Base-by-base conservation (phyloP, 2,888 invertebrate genomes). In the Iphiclides podalirius region DNA sequence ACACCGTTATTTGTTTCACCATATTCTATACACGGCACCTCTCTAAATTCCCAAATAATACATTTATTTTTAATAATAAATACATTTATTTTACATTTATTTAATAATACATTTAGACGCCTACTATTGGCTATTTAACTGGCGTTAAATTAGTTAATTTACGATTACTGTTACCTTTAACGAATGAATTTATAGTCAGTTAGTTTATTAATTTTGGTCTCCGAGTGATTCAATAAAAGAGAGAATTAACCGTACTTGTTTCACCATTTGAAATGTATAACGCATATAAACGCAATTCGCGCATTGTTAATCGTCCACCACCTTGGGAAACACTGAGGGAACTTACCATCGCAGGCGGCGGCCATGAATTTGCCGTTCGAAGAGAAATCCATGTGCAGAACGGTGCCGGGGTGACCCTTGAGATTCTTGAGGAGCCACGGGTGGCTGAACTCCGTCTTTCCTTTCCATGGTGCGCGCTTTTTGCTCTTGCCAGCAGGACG, bases 281-380 rank as follows among this genome's bases (percentile, higher is more conserved):
- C 13, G 44, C 34, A 35, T 40, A 47, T 13, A 39, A 28, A 31
- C 43, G 12, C 16, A 20, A 20, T 33, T 33, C n/a, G 12, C 11
- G 12, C 15, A 20, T 20, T 20, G 20, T 20, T 20, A 20, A 20
- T 20, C 3, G 20, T 4, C 54, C 46, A 6, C 41, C 52, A 56
- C 55, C 53, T 9, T 36, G 26, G 46, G 35, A 39, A 43, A 39
- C 53, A 34, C n/a, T 9, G 50, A 47, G 55, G 56, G 12, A 46
- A 88, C 91, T 90, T 90, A 96, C 96, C 97, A 90, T 94, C 94
- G 64, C 94, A 94, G 70, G 94, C 94, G 52, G 95, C 94, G 53
- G 94, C 94, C 71, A 97, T 90, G 72, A 93, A 95, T 85, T 96
- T 97, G 59, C 95, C 95, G 80, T 96, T 96, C 52, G 93, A 91